phyloP scores from a whole-genome alignment of 2,797 vertebrate genomes.

The Hippoglossus hippoglossus region DNA sequence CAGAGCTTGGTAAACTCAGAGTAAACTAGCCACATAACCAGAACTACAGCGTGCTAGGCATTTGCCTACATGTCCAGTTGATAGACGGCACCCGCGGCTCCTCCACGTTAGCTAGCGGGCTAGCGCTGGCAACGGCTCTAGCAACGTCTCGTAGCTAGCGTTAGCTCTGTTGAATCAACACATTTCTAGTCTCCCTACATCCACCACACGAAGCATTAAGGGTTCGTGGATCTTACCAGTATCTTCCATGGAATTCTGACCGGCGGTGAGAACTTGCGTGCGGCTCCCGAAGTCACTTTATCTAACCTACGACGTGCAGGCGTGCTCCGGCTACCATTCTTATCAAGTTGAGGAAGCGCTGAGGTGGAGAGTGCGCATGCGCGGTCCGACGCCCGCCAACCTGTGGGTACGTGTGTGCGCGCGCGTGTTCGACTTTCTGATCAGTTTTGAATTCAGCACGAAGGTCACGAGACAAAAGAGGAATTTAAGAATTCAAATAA shows the following conservation, averaged over 20 bases:
- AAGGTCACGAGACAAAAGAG: too few relatives aligned
- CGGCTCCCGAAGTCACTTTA: conserved; percentile 60
- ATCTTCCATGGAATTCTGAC: conserved; percentile 73
- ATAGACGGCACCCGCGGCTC: conserved; percentile 51
- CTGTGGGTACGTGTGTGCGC: too few relatives aligned
- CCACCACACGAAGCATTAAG: fast-evolving
- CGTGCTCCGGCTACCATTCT: conserved; percentile 68
- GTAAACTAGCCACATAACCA: background rate
- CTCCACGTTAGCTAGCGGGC: conserved; percentile 51
- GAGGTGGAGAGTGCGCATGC: conserved; percentile 58
- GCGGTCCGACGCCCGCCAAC: background rate
- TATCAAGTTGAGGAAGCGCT: conserved; percentile 54
- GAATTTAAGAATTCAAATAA: too few relatives aligned
- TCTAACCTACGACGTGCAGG: conserved; percentile 46
- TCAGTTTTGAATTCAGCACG: too few relatives aligned
- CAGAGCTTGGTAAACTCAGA: background rate
- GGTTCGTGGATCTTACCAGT: conserved; percentile 69
- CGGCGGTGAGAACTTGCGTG: conserved; percentile 13
- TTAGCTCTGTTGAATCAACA: background rate
- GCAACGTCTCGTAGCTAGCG: background rate
- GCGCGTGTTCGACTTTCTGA: too few relatives aligned
- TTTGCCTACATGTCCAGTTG: conserved; percentile 43
- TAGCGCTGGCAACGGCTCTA: conserved; percentile 28
- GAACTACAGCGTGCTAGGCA: conserved; percentile 14
- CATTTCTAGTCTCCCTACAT: fast-evolving